Percentiles rank a stretch among this genome's conserved stretches.
Evolutionary conservation across 2,113 vertebrate species (phyloP).

Genomic region (Collichthys lucidus): DNA sequence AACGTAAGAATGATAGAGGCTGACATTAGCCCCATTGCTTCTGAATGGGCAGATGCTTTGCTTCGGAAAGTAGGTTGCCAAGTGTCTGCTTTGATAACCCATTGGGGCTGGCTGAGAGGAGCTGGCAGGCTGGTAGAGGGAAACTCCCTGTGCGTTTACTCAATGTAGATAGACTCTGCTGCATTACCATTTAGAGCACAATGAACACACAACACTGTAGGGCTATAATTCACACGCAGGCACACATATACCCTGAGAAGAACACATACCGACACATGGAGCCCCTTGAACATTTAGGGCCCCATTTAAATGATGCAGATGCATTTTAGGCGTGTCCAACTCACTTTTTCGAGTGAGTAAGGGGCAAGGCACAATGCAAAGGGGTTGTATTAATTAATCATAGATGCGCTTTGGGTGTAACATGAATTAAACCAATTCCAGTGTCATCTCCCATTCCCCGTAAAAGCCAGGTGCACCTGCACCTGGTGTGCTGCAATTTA

Average conservation of each 20-base stretch:
- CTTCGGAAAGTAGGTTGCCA: constrained; percentile 81
- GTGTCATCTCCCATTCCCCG: too few species aligned
- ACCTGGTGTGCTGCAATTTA: too few species aligned
- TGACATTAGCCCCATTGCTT: constrained; percentile 80
- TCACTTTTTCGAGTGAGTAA: too few species aligned
- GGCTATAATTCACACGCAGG: constrained; percentile 9
- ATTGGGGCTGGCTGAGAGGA: constrained; percentile 71
- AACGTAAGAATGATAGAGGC: constrained; percentile 82
- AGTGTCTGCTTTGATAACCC: constrained; percentile 84
- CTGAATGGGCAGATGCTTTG: constrained; percentile 83
- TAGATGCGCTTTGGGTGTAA: too few species aligned
- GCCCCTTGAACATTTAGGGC: constrained; percentile 19
- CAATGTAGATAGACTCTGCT: constrained; percentile 63
- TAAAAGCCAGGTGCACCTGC: too few species aligned
- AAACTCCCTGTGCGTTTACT: constrained; percentile 72
- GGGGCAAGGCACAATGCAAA: too few species aligned
- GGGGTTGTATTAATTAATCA: too few species aligned
- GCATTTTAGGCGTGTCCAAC: too few species aligned
- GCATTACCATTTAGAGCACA: constrained; percentile 73
- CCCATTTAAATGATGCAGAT: too few species aligned
- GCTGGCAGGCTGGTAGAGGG: constrained; percentile 75
- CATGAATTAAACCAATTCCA: too few species aligned
- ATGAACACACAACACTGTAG: constrained; percentile 52
- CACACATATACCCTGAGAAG: not conserved
- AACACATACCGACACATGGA: not conserved